Base-by-base conservation (phyloP, 2,888 invertebrate species). In the Drosophila fungiperda region DNA sequence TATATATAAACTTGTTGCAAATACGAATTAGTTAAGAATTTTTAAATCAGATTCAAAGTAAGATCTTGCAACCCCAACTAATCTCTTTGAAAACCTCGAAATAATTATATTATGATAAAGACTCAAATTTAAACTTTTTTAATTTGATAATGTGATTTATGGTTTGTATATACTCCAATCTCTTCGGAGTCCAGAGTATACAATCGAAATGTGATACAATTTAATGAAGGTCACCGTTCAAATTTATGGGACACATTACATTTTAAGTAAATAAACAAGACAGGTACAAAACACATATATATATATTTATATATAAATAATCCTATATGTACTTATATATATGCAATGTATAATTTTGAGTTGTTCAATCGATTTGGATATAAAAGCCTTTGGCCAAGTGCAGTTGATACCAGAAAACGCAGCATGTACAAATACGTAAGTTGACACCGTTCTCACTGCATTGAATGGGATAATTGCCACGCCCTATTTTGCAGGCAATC, bases 341-440 rank as follows among this genome's bases (percentile, higher is more conserved):
- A 63, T n/a, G 36, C 11, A 11, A 29, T 50, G 59, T 54, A 15
- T 53, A 50, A n/a, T 40, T 23, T 17, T 42, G 65, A 83, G 83
- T 68, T 76, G 76, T 67, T 55, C 26, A 36, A 15, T 2, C 3
- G 3, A 15, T 20, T 36, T 49, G 12, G 1, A 35, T 83, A 89
- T 89, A 87, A 78, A 89, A 77, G 72, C 54, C 50, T 61, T 72
- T 11, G 49, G 58, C 7, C 48, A 11, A 54, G 7, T 61, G 29
- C 53, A 29, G 74, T 89, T 74, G 52, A 33, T 33, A 54, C 12
- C 11, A 45, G 42, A 54, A 54, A 68, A 50, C 64, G n/a, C 71
- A 72, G 33, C 64, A 90, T 90, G 90, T 74, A 78, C 17, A 89
- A 83, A 83, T 76, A 81, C 68, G 90, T 90, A 78, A 85, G 91